Evolutionary conservation across 2,888 invertebrate species (phyloP).

Genomic region (Drosophila mimica): DNA sequence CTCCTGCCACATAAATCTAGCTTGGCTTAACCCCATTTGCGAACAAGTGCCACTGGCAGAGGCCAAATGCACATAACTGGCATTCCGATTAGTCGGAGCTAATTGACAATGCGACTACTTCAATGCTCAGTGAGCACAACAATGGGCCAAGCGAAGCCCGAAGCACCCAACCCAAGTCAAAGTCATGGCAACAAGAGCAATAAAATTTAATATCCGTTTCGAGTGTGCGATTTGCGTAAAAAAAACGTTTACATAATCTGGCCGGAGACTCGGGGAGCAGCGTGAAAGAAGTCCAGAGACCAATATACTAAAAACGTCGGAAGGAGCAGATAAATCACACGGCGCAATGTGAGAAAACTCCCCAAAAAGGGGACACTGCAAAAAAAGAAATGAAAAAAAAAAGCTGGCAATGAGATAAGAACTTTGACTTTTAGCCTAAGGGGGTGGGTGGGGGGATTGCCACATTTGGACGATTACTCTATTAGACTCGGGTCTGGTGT

Average conservation of each 20-base stretch:
- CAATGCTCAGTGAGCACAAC: constrained; percentile 71
- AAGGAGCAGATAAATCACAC: constrained; percentile 76
- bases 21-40: not conserved
- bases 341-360: constrained; percentile 75
- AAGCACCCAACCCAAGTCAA: constrained; percentile 26
- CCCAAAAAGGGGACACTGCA: constrained; percentile 54
- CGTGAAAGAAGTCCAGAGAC: constrained; percentile 13
- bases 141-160: constrained; percentile 36
- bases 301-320: constrained; percentile 69
- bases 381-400: constrained; percentile 43
- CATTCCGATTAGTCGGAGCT: constrained; percentile 58
- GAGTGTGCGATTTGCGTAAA: constrained; percentile 67
- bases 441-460: constrained; percentile 21
- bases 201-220: constrained; percentile 80
- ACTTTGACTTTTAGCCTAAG: constrained; percentile 24
- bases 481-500: constrained; percentile 60
- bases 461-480: constrained; percentile 72
- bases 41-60: constrained; percentile 19
- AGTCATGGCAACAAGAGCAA: constrained; percentile 79
- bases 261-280: constrained; percentile 31
- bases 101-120: constrained; percentile 72
- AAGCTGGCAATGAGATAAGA: constrained; percentile 41
- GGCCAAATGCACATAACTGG: constrained; percentile 46
- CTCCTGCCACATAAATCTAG: not conserved
- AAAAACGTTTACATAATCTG: constrained; percentile 75